These are phyloP conservation scores for Suricata suricatta DNA, from an alignment of 2,113 vertebrate species.

Conservation along the genomic window DNA sequence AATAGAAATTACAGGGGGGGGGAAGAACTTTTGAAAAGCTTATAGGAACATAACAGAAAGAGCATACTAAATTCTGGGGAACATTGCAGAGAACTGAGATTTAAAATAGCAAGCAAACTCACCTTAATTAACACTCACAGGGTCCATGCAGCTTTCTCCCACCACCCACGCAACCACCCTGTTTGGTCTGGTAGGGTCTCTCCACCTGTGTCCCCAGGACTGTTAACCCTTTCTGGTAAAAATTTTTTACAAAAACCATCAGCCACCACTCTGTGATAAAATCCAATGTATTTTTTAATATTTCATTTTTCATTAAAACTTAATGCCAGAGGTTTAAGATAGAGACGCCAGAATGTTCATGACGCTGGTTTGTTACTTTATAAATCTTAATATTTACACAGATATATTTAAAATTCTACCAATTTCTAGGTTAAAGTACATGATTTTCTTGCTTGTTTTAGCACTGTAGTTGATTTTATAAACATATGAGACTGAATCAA, in stretches of 20 bases:
- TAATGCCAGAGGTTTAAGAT: background rate
- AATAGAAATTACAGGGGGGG: background rate
- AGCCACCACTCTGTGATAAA: background rate
- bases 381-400: background rate
- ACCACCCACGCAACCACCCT: background rate
- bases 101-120: background rate
- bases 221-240: background rate
- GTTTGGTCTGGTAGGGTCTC: background rate
- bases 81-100: background rate
- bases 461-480: background rate
- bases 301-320: background rate
- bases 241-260: background rate
- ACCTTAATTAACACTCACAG: background rate
- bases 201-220: background rate
- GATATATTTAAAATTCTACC: background rate
- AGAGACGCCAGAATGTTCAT: background rate
- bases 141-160: background rate
- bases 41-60: background rate
- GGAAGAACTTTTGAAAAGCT: background rate
- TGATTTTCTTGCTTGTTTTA: constrained; percentile 11
- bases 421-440: background rate
- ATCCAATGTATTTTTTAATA: background rate
- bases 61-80: background rate
- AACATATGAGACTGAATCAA: constrained; percentile 17
- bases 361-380: background rate